Evolutionary conservation across 2,888 invertebrate species (phyloP), one percentile per base, ranked within the genome.

Genomic region (Antheraea yamamai): DNA sequence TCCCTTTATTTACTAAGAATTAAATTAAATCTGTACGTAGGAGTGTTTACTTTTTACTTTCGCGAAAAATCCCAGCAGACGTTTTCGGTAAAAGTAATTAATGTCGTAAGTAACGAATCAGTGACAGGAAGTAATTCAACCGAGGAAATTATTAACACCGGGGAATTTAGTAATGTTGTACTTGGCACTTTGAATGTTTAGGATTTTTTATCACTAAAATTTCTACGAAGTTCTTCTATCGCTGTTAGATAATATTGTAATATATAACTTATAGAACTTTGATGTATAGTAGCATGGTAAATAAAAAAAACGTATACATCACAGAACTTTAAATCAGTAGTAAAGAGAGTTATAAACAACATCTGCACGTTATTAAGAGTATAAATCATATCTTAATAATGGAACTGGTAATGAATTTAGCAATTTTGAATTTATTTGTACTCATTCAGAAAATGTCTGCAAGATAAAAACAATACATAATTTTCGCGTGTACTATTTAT

Each of bases 1-100:
- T 52, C n/a, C 12, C n/a, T 51, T 35, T 68, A 30, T 70, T 74
- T 51, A 30, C 39, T 70, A 70, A 18, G 39, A 39, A 39, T 70
- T 70, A 26, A 70, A 70, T 39, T 72, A 72, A 61, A 61, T 23
- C 20, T 16, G 47, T 71, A 70, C 20, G 70, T 71, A n/a, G 23
- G 61, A 30, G 23, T 61, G 61, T 35, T 74, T 70, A 18, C 70
- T 26, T 73, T 35, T 74, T 61, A 71, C 47, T 71, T 74, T 61
- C 51, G 74, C 30, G 20, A 70, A 76, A 76, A 72, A 64, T 66
- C 73, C 20, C 71, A 77, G 73, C 72, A 71, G 72, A 77, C 70
- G 39, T 77, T 77, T 74, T 66, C 72, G 18, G 52, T 71, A 73
- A 74, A 66, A 72, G 74, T 64, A 76, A 74, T 76, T 74, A 72